Conservation (phyloP, 2,888 invertebrate species). For the Drosophila conformis region DNA sequence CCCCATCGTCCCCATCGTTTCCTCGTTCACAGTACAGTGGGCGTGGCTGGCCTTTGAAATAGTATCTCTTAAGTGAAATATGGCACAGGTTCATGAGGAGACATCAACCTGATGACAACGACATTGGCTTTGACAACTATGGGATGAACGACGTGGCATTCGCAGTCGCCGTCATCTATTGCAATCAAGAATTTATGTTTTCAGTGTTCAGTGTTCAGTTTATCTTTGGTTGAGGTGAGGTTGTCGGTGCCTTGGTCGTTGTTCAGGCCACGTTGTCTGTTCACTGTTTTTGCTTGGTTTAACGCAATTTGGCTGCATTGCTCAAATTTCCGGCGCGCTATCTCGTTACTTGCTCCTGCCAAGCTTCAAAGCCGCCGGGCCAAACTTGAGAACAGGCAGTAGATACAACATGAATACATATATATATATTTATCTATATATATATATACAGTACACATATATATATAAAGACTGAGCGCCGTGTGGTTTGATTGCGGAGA, state of each 20-base stretch:
- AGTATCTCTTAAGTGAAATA: constrained; percentile 72
- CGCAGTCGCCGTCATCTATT: constrained; percentile 59
- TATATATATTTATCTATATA: background rate
- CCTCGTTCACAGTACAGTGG: constrained; percentile 6
- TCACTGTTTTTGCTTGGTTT: constrained; percentile 64
- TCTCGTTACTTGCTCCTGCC: constrained; percentile 57
- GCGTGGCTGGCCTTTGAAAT: constrained; percentile 45
- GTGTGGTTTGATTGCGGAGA: constrained; percentile 22
- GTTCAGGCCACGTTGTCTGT: background rate
- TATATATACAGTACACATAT: background rate
- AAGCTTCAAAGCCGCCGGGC: constrained; percentile 34
- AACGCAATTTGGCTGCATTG: constrained; percentile 80
- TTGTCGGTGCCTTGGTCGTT: constrained; percentile 9
- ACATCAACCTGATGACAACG: constrained; percentile 73
- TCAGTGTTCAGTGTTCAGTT: constrained; percentile 64
- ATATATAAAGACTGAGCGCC: constrained; percentile 7
- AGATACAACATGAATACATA: background rate
- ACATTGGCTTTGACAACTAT: constrained; percentile 45
- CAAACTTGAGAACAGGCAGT: constrained; percentile 27
- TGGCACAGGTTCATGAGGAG: constrained; percentile 76
- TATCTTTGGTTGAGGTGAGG: constrained; percentile 53
- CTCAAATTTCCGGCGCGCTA: constrained; percentile 74
- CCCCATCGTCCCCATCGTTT: background rate
- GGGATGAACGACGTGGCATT: constrained; percentile 27
- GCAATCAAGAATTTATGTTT: constrained; percentile 79